Percentiles rank a stretch among this genome's conserved stretches.
Conservation (phyloP, 2,113 vertebrate species). For the Euleptes europaea region DNA sequence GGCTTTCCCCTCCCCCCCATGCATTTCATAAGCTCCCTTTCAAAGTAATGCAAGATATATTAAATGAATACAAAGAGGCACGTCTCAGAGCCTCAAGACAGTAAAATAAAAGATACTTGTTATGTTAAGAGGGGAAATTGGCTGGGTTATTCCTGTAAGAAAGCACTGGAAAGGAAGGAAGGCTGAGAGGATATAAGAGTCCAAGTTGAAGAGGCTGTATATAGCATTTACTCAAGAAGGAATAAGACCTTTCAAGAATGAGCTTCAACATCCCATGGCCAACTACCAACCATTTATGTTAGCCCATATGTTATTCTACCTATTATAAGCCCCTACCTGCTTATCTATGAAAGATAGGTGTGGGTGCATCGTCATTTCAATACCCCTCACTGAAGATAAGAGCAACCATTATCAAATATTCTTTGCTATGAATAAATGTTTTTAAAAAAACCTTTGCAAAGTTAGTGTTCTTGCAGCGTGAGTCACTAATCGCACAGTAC, state of each 20-base stretch:
- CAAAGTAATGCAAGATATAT: constrained; percentile 21
- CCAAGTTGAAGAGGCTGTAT: constrained; percentile 30
- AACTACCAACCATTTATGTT: constrained; percentile 14
- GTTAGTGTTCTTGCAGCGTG: constrained; percentile 53
- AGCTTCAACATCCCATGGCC: constrained; percentile 48
- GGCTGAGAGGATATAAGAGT: constrained; percentile 38
- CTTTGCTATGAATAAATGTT: constrained; percentile 68
- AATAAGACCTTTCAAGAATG: constrained; percentile 54
- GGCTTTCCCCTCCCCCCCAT: constrained; percentile 8
- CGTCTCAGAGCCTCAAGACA: constrained; percentile 21
- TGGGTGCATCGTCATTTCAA: constrained; percentile 50
- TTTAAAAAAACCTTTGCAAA: constrained; percentile 56
- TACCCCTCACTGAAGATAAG: constrained; percentile 78
- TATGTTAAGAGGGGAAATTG: constrained; percentile 39
- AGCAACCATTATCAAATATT: constrained; percentile 94
- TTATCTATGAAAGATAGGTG: constrained; percentile 29
- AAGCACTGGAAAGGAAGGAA: constrained; percentile 10
- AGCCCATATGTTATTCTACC: constrained; percentile 38
- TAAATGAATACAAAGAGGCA: constrained; percentile 1
- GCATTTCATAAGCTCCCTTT: constrained; percentile 7
- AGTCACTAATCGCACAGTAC: constrained; percentile 64
- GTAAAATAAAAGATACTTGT: constrained; percentile 18
- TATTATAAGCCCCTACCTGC: constrained; percentile 51
- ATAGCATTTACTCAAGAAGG: constrained; percentile 45
- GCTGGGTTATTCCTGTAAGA: constrained; percentile 35